Evolutionary conservation across 2,888 invertebrate species (phyloP), one percentile per base, ranked within the genome.

Genomic region (Oithona nana): DNA sequence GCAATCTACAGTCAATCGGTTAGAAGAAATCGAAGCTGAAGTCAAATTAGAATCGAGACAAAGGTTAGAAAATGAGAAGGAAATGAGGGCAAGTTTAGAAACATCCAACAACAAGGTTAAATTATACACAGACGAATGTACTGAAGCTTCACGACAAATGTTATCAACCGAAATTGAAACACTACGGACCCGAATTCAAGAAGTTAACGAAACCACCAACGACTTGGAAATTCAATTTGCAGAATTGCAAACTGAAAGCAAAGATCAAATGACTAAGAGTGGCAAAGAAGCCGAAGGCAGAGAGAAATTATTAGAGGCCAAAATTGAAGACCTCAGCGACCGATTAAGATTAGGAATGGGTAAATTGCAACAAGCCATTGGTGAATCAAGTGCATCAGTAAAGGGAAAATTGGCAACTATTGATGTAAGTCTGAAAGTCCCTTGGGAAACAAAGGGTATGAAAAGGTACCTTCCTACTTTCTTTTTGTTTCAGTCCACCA

Each of bases 321-420:
- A 64, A 52, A 49, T 67, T 6, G 65, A 66, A 2, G 68, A 67
- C 54, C 24, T 66, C 8, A 66, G 65, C 24, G 65, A 67, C 63
- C 56, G 65, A 20, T 50, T 66, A 22, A 61, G 64, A 30, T 24
- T 64, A 28, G 68, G 68, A 1, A 64, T 68, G 57, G 58, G 61
- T 3, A 62, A 64, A 1, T 29, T 68, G 26, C 66, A 66, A 54
- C 50, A 60, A 11, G 65, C 64, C 0, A 31, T 68, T 4, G 66
- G 66, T 6, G 63, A 64, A 6, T 57, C 39, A 1, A 61, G 26
- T 31, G 57, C 20, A 4, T 55, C 50, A 24, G 59, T 49, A 16
- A 55, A 55, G 24, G 31, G 50, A 16, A 61, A 26, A 20, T 20
- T 26, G 2, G 24, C 24, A 6, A 16, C 6, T 16, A 39, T 39